Base-by-base conservation (phyloP, 1,140 invertebrate genomes). In the Nebria ingens region DNA sequence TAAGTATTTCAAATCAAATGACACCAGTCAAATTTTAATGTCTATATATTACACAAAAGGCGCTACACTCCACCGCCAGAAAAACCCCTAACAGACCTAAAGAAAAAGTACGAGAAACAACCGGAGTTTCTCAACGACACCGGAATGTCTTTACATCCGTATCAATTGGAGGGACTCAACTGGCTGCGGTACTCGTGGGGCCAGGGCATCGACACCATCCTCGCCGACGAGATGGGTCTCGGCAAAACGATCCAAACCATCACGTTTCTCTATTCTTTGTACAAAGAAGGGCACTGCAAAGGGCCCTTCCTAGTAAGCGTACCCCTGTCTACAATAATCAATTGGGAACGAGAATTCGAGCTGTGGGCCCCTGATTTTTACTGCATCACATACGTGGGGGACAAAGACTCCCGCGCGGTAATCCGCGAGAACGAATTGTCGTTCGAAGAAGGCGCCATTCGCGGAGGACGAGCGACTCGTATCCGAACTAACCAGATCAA, bases 281-380 rank as follows among this genome's bases (percentile, higher is more conserved):
- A 94, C 71, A 98, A 98, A 70, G 97, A 99, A 77, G 96, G 96
- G 2, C 96, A 99, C 68, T 97, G 91, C 66, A 93, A 93, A 69
- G 97, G 97, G 13, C 97, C 97, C 0, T 99, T 99, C 72, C 74
- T 99, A 42, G 91, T 95, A 0, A 91, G 90, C 38, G 97, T 97
- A 20, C 97, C 97, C 0, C 75, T 99, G 0, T 99, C 97, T 0
- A 99, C 97, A 0, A 93, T 99, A 50, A 98, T 99, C 58, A 99
- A 99, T 76, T 99, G 97, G 97, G 97, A 99, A 71, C 80, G 97
- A 75, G 97, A 99, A 74, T 98, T 99, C 71, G 97, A 99, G 73
- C 84, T 93, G 17, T 99, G 97, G 97, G 95, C 96, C n/a, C 97
- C 97, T 1, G 97, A 99, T 69, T 93, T 99, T 64, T 99, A 99